Base-by-base conservation (phyloP, 2,113 vertebrate genomes). In the Chelonoidis abingdonii region DNA sequence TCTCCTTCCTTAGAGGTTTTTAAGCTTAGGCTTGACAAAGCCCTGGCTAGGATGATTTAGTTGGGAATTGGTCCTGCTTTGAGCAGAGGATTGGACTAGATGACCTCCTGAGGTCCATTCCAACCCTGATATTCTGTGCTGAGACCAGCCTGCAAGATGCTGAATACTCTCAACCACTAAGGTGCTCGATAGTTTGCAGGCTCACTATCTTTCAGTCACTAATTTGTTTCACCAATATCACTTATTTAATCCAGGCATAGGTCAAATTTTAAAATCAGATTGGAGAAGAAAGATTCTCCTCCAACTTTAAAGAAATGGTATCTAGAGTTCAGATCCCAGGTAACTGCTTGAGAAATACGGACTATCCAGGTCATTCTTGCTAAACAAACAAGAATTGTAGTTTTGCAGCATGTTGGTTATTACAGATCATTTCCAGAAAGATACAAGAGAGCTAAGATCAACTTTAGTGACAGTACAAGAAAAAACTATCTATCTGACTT, bases 141-240 rank as follows among this genome's bases (percentile, higher is more conserved):
- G 47, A 86, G 22, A 41, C 54, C 25, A 0, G 29, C 62, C 31
- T 13, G 52, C 56, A 27, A 78, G 13, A 44, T 81, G 44, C 41
- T n/a, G 78, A 79, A 78, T 1, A 0, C 3, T n/a, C 69, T 22
- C 8, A 16, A n/a, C 25, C 38, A 2, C 3, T 0, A 2, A 53
- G 31, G 8, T 6, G 19, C 17, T 10, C 49, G 1, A 3, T 22
- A 3, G 5, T 31, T 87, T 50, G 31, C 0, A 65, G 80, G 19
- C n/a, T 47, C 56, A 78, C 29, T 86, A 0, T n/a, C 44, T 84
- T 81, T 47, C 53, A 65, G 0, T 50, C 38, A 2, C 69, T 79
- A 49, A 76, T 14, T 84, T 49, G 7, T 79, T 85, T 80, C 21
- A 35, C 79, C 53, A 22, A 27, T 87, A 49, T 12, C 44, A 29